Percentiles rank a stretch among this genome's conserved stretches.
Conservation (phyloP, 1,140 invertebrate genomes). For the Colletes latitarsis region DNA sequence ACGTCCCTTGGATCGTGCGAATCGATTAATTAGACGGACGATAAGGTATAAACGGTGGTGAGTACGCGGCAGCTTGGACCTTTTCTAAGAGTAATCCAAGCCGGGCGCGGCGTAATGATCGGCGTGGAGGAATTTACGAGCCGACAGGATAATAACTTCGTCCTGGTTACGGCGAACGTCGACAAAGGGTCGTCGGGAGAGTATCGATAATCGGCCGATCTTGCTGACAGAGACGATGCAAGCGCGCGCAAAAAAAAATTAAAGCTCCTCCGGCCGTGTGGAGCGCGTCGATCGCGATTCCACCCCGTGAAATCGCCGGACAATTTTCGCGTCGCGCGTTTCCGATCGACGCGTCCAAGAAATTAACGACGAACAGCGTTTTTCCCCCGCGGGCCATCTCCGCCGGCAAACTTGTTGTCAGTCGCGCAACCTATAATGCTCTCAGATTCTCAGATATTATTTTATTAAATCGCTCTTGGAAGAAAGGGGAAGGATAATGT, state of each 20-base stretch:
- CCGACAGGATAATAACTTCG: slow-evolving; percentile 3
- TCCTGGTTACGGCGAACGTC: slow-evolving; percentile 11
- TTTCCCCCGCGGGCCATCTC: background rate
- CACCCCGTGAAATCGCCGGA: slow-evolving; percentile 21
- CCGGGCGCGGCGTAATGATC: background rate
- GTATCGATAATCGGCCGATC: background rate
- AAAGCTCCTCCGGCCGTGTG: background rate
- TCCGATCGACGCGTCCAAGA: slow-evolving; percentile 29
- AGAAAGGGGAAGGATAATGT: no score
- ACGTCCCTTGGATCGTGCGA: background rate
- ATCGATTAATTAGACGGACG: background rate
- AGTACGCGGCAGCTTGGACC: background rate
- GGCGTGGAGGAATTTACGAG: slow-evolving; percentile 4
- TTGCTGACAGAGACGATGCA: background rate
- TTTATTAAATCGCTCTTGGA: no score
- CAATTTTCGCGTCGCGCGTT: slow-evolving; percentile 27
- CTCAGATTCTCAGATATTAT: no score
- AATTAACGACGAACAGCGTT: slow-evolving; percentile 41
- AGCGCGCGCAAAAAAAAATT: background rate
- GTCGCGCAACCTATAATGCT: slow-evolving; percentile 39
- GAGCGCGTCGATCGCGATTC: slow-evolving; percentile 1
- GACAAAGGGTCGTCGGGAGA: background rate
- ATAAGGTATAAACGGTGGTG: background rate
- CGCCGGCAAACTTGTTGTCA: slow-evolving; percentile 3
- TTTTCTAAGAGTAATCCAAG: slow-evolving; percentile 22